Base-by-base conservation (phyloP, 2,888 invertebrate species). In the Drosophila fulvimacula region DNA sequence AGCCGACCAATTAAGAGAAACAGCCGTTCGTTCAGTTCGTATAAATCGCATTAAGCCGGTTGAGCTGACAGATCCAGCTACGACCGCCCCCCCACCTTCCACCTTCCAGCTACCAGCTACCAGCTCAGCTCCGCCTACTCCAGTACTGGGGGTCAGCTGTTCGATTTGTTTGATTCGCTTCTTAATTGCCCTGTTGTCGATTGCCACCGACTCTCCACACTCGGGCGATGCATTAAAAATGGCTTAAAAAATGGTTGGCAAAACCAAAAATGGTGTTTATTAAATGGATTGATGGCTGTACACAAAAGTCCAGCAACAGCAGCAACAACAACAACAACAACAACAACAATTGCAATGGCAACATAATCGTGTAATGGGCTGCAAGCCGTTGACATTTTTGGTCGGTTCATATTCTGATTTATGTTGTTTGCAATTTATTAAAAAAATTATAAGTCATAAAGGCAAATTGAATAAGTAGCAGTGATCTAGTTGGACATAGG, bases 251-350 rank as follows among this genome's bases (percentile, higher is more conserved):
- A 81, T 82, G 88, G 82, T 84, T 84, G 83, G 79, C 82, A 76
- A 88, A 83, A 90, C 90, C 90, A 82, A 90, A 90, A 90, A 90
- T 90, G 89, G 90, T 90, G 90, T 90, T 90, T 90, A 90, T 90
- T 90, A 90, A 90, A 89, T 82, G 79, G 79, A 77, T 76, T 79
- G 85, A 85, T 85, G 73, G 60, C 73, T 64, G 57, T 49, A 58
- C 21, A 69, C 66, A 49, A 66, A 64, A 27, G 56, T 41, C 39
- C 60, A 62, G 19, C 34, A 56, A 21, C 44, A 57, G 34, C 63
- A 60, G 38, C 30, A 36, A 38, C n/a, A 56, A 15, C 55, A 53
- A 39, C 15, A 58, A 38, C 30, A 36, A 38, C n/a, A 56, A 15
- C 55, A 53, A 39, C 15, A 58, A 38, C 27, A 46, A 38, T 49